A percentile compares a stretch with the other conserved stretches of the same genome.
These are phyloP conservation scores for Bettongia penicillata DNA, from an alignment of 2,113 vertebrate genomes.

Conservation along the genomic window DNA sequence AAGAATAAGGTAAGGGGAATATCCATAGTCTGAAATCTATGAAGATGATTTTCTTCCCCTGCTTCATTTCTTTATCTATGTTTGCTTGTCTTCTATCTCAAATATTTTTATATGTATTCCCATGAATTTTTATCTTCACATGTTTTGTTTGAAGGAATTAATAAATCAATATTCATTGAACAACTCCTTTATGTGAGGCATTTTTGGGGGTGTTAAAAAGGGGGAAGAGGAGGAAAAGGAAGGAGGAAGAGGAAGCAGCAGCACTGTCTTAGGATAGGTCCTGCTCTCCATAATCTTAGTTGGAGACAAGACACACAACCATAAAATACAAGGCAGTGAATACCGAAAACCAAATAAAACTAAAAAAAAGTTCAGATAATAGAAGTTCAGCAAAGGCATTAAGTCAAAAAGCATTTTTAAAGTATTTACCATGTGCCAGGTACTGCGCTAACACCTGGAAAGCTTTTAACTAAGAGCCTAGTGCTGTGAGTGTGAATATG, in stretches of 20 bases:
- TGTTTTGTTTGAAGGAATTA: neutral
- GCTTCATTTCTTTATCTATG: neutral
- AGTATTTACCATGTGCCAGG: neutral
- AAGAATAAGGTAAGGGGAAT: neutral
- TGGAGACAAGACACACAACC: neutral
- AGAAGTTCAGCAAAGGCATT: neutral
- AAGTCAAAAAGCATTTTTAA: neutral
- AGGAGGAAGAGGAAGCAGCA: neutral
- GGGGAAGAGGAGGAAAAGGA: neutral
- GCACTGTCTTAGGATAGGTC: neutral
- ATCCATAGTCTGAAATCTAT: neutral
- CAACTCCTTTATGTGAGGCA: neutral
- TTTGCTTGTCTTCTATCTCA: neutral
- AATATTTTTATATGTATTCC: neutral
- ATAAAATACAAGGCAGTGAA: neutral
- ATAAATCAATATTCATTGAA: neutral
- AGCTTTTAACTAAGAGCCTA: neutral
- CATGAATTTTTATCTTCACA: too few relatives aligned
- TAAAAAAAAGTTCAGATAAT: neutral
- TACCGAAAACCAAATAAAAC: neutral
- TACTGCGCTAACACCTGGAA: neutral
- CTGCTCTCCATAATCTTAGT: neutral
- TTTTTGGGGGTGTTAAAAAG: neutral
- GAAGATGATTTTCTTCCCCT: neutral
- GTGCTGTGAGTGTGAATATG: neutral